Evolutionary conservation across 1,140 invertebrate species (phyloP), one percentile per base, ranked within the genome.

Genomic region (Helicoverpa armigera): DNA sequence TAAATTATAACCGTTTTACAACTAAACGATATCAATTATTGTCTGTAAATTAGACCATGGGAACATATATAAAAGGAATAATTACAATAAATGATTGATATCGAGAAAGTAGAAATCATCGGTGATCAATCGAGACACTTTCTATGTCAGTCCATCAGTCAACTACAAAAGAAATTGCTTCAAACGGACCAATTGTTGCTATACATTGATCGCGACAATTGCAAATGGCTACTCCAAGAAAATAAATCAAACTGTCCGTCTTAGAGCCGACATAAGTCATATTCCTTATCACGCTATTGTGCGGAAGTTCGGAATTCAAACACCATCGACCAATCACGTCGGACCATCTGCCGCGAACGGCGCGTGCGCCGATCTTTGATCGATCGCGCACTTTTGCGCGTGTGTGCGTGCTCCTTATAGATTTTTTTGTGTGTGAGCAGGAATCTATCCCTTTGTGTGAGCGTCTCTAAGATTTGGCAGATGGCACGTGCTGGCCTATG

Each of bases 401-500:
- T 82, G 91, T 92, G 90, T 93, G 91, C 82, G 89, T 88, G 80
- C 82, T 89, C 87, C 83, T 84, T 84, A 85, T 23, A 80, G 31
- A 80, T 83, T 87, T 87, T 82, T 85, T 85, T 76, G 18, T 75
- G 51, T 75, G 29, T 70, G 11, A 23, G 35, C 76, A 79, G 35
- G 76, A 82, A 80, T 83, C 83, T 82, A 81, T 84, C 75, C 75
- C 73, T 82, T 85, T 86, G 86, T 89, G 82, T 82, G 84, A 79
- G 75, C 60, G 77, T 82, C 83, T 83, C 90, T 92, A 92, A 92
- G 92, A 94, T 94, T 94, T 94, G 93, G 93, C 93, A 94, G 93
- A 94, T 93, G 93, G 93, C 93, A 93, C 93, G 93, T 94, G 93
- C 93, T 92, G 63, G 56, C 51, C 85, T 75, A 86, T 86, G 87